These are phyloP conservation scores for Beris chalybata DNA, from an alignment of 2,888 invertebrate species.

Conservation along the genomic window DNA sequence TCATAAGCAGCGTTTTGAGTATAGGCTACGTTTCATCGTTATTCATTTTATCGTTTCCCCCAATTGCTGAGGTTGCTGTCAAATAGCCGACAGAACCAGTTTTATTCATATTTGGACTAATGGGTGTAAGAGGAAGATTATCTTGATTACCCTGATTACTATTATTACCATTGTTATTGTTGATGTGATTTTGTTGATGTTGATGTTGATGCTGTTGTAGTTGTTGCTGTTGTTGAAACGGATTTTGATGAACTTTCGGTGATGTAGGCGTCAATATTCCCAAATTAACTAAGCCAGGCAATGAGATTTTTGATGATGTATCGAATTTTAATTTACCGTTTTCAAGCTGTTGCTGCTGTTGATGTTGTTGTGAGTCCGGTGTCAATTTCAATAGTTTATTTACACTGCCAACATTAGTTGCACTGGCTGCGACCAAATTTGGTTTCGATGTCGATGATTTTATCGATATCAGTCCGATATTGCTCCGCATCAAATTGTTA, in stretches of 20 bases:
- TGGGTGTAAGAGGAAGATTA: conserved; percentile 53
- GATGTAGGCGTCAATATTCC: conserved; percentile 61
- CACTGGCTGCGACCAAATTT: conserved; percentile 52
- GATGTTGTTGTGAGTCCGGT: conserved; percentile 41
- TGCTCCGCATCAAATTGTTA: conserved; percentile 53
- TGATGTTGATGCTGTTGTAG: conserved; percentile 33
- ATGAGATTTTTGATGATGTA: conserved; percentile 51
- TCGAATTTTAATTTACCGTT: conserved; percentile 42
- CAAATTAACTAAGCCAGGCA: conserved; percentile 56
- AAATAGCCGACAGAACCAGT: conserved; percentile 48
- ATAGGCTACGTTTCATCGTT: conserved; percentile 57
- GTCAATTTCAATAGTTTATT: conserved; percentile 55
- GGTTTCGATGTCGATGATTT: conserved; percentile 44
- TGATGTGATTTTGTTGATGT: conserved; percentile 41
- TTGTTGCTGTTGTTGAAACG: conserved; percentile 40
- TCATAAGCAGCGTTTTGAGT: conserved; percentile 56
- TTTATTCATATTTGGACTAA: conserved; percentile 53
- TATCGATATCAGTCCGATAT: conserved; percentile 55
- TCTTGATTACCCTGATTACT: conserved; percentile 40
- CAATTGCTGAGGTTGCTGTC: conserved; percentile 39
- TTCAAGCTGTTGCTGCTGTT: conserved; percentile 4
- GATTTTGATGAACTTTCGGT: conserved; percentile 55
- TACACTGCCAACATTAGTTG: conserved; percentile 41
- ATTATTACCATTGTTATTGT: conserved; percentile 41
- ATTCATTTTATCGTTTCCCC: conserved; percentile 38